A percentile compares a stretch with the other conserved stretches of the same genome.
phyloP scores from a whole-genome alignment of 23 tunicate genomes.

The Styela clava region DNA sequence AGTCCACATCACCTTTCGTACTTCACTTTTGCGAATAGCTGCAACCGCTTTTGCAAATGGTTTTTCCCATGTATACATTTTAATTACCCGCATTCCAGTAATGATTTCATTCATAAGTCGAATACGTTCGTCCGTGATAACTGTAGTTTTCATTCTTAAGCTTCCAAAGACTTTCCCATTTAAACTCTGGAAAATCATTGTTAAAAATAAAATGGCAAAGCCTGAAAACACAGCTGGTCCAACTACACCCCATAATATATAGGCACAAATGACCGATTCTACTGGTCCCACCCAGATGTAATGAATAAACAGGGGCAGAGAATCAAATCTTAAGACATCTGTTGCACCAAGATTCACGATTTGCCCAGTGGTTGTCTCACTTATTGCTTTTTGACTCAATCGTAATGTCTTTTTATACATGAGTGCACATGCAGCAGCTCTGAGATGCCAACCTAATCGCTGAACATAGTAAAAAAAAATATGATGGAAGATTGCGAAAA shows the following conservation, averaged over 20 bases:
- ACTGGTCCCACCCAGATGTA: slow-evolving; percentile 62
- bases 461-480: slow-evolving; percentile 9
- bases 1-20: slow-evolving; percentile 31
- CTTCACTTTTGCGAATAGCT: slow-evolving; percentile 47
- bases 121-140: slow-evolving; percentile 39
- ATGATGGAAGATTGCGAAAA: slow-evolving; percentile 17
- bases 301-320: slow-evolving; percentile 50
- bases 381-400: slow-evolving; percentile 52
- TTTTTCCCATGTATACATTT: slow-evolving; percentile 63
- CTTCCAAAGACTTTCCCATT: slow-evolving; percentile 54
- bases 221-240: slow-evolving; percentile 45
- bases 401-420: slow-evolving; percentile 92
- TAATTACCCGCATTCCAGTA: slow-evolving; percentile 46
- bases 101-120: slow-evolving; percentile 43
- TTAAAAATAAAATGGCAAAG: slow-evolving; percentile 23
- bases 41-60: slow-evolving; percentile 28
- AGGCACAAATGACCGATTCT: slow-evolving; percentile 33
- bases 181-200: slow-evolving; percentile 41
- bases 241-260: slow-evolving; percentile 39
- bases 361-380: slow-evolving; percentile 75
- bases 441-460: slow-evolving; percentile 73
- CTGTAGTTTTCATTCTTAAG: slow-evolving; percentile 35
- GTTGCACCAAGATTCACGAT: slow-evolving; percentile 85
- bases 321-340: slow-evolving; percentile 81
- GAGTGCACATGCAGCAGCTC: slow-evolving; percentile 56